Base-by-base conservation (phyloP, 2,113 vertebrate species). In the Murina feae region DNA sequence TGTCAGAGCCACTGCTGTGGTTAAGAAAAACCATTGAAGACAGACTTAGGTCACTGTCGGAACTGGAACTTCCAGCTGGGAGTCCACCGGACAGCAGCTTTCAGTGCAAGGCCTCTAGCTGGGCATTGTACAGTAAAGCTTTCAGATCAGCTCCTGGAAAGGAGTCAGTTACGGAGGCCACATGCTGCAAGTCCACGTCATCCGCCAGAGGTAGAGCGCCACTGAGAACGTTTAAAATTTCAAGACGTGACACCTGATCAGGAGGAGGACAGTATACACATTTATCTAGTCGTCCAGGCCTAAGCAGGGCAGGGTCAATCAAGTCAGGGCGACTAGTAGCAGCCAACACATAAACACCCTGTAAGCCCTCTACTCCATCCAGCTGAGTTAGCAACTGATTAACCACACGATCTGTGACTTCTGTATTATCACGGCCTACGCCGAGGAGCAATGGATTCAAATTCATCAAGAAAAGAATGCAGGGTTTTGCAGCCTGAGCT, bases 1-100 rank as follows among this genome's bases (percentile, higher is more conserved):
- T 99, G 8, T 99, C 99, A 28, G 99, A 99, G 28, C 99, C 98
- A 91, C 99, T 99, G 98, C 99, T 99, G 93, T 99, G 99, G 98
- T 99, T 99, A 18, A 99, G 99, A 96, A 99, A 99, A 97, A 99
- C 99, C 99, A 99, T 99, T 94, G 99, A 99, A 89, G 99, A 99
- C 85, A 99, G 98, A 91, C 99, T 99, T 84, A 99, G 98, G 97
- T 99, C 99, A 87, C 99, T 99, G 82, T 99, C 99, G 17, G 99
- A 99, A 96, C 98, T 99, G 65, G 98, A 99, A 85, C 97, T 97
- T 92, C 98, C 97, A 49, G 99, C 99, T 32, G 98, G 98, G 17
- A 98, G 96, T 32, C 98, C 90, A 44, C 93, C 90, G 55, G 97
- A 93, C 44, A 97, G 98, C 89, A 98, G 88, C 81, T 96, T 97